Evolutionary conservation across 2,888 invertebrate genomes (phyloP).

Genomic region (Andrena flavipes): DNA sequence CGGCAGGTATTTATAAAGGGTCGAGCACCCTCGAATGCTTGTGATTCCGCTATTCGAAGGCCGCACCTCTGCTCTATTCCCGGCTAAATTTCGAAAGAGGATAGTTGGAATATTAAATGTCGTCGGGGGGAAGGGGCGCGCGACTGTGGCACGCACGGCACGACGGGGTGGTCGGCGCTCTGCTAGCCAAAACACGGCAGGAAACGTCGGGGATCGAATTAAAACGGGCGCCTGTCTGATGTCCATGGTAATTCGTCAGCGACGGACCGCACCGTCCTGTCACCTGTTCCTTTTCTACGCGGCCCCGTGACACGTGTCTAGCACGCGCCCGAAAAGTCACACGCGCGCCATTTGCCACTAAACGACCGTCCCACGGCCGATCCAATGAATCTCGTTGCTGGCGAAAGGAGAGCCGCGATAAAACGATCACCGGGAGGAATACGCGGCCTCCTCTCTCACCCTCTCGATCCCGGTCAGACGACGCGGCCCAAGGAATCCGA

Average conservation of each 20-base stretch:
- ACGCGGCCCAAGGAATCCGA: neutral
- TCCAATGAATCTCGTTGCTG: neutral
- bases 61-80: slow-evolving; percentile 26
- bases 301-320: slow-evolving; percentile 39
- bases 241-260: slow-evolving; percentile 37
- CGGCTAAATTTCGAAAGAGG: slow-evolving; percentile 27
- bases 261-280: neutral
- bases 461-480: neutral
- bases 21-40: neutral
- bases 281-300: slow-evolving; percentile 35
- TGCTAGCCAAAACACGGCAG: slow-evolving; percentile 35
- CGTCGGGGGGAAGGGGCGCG: neutral
- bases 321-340: slow-evolving; percentile 17
- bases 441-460: neutral
- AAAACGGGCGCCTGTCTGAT: slow-evolving; percentile 46
- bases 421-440: neutral
- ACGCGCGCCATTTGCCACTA: neutral
- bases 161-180: neutral
- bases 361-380: neutral
- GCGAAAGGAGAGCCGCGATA: neutral
- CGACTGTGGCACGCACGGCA: neutral
- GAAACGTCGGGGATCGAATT: slow-evolving; percentile 39
- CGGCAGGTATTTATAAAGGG: neutral
- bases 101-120: slow-evolving; percentile 32
- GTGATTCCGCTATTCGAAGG: neutral